Evolutionary conservation across 1,140 invertebrate genomes (phyloP).

Genomic region (Archegozetes longisetosus): DNA sequence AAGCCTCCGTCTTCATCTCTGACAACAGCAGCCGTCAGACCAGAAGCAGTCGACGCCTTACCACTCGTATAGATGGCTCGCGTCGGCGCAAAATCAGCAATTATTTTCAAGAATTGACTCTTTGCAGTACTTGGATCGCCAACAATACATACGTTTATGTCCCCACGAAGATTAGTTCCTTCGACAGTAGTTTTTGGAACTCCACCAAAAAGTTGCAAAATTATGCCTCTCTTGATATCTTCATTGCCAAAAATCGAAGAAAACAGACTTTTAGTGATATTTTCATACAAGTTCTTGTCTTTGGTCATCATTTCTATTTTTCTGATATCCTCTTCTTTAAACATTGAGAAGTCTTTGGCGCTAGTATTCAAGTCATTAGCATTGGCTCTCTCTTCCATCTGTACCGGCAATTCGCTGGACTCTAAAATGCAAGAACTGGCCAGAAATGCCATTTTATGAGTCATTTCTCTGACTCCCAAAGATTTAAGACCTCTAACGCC

Average conservation of each 20-base stretch:
- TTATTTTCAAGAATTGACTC: constrained; percentile 83
- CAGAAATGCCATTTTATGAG: constrained; percentile 87
- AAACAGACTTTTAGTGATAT: constrained; percentile 82
- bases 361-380: not conserved
- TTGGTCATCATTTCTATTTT: constrained; percentile 92
- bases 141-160: constrained; percentile 95
- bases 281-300: constrained; percentile 79
- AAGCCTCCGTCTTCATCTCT: constrained; percentile 96
- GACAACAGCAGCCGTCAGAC: constrained; percentile 93
- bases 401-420: not conserved
- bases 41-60: constrained; percentile 92
- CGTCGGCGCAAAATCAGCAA: constrained; percentile 76
- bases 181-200: constrained; percentile 89
- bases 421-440: constrained; percentile 49
- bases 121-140: constrained; percentile 98
- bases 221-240: constrained; percentile 84
- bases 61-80: constrained; percentile 95
- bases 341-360: constrained; percentile 30
- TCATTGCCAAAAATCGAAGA: constrained; percentile 96
- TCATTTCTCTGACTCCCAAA: constrained; percentile 84
- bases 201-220: constrained; percentile 94
- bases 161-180: constrained; percentile 67
- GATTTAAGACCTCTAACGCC: constrained; percentile 82
- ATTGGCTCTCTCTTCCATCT: constrained; percentile 5
- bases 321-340: constrained; percentile 77